Evolutionary conservation across 2,113 vertebrate species (phyloP).

Genomic region (Salminus brasiliensis): DNA sequence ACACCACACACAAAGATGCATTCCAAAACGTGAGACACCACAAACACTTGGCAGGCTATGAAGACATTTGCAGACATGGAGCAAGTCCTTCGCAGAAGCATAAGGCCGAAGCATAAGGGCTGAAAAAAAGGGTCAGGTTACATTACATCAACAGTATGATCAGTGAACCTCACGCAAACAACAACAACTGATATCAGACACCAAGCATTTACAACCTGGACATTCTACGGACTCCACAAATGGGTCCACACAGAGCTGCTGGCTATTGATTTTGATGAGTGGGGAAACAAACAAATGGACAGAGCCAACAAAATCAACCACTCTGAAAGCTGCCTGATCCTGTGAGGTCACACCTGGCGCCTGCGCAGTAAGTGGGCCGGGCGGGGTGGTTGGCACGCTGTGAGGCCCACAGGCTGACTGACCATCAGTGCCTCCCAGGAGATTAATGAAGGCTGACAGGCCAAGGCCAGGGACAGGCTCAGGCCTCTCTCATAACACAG

Average conservation of each 20-base stretch:
- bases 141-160: slow-evolving; percentile 29
- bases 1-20: slow-evolving; percentile 17
- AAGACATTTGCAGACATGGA: not conserved
- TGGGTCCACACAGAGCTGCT: too few relatives aligned
- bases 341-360: slow-evolving; percentile 54
- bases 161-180: not conserved
- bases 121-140: slow-evolving; percentile 24
- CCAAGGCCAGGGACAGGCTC: slow-evolving; percentile 52
- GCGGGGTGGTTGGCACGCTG: slow-evolving; percentile 1
- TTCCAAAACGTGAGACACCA: slow-evolving; percentile 32
- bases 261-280: not conserved
- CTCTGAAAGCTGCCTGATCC: slow-evolving; percentile 62
- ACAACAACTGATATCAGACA: not conserved
- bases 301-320: slow-evolving; percentile 50
- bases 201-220: not conserved
- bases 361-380: not conserved
- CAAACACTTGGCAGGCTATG: slow-evolving; percentile 40
- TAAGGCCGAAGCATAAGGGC: not conserved
- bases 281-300: not conserved
- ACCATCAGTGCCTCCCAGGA: slow-evolving; percentile 63
- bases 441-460: slow-evolving; percentile 76
- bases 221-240: not conserved
- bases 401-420: slow-evolving; percentile 44
- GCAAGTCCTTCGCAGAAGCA: slow-evolving; percentile 22
- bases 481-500: slow-evolving; percentile 27